Evolutionary conservation across 2,113 vertebrate genomes (phyloP), one percentile per base, ranked within the genome.

Genomic region (Regulus satrapa): DNA sequence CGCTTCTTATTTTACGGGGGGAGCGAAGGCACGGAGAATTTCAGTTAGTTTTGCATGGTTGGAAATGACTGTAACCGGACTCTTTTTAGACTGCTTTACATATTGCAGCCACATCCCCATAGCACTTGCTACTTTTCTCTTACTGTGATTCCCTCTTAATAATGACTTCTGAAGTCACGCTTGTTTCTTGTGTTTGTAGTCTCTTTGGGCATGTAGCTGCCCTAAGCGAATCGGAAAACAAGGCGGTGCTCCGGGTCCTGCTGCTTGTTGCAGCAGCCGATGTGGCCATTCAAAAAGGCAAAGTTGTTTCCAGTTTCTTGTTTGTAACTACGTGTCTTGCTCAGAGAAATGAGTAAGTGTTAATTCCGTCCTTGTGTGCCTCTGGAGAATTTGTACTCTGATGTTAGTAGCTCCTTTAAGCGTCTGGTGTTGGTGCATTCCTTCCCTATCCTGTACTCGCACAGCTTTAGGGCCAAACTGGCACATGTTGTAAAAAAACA

Each of bases 221-320:
- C 2, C 1, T 40, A 14, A 38, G 10, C 0, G 0, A 13, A 12
- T 5, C 0, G 2, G 25, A 40, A 81, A 72, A 8, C 13, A 0
- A 18, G 29, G 52, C 45, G 14, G 2, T 0, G 2, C 49, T 85
- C 3, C 1, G 14, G 56, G 58, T 76, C 5, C 0, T 24, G 52
- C 14, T 29, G 45, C 29, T 55, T 38, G 31, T 51, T 2, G 1
- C 48, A 62, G 48, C 54, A 43, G 75, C 51, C 54, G n/a, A 52
- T 14, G 1, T 6, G 14, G 13, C 64, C 34, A 26, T 59, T 89
- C 54, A 32, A 28, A 85, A 89, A 89, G 34, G 43, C 43, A n/a
- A 51, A 89, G 43, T 74, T 89, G 55, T 58, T 94, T 87, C 68
- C 66, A 15, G 24, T 61, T 89, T 90, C 52, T 85, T 49, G 43